Percentiles rank a stretch among this genome's conserved stretches.
phyloP scores from a whole-genome alignment of 2,888 invertebrate species.

The Elysia crispata region DNA sequence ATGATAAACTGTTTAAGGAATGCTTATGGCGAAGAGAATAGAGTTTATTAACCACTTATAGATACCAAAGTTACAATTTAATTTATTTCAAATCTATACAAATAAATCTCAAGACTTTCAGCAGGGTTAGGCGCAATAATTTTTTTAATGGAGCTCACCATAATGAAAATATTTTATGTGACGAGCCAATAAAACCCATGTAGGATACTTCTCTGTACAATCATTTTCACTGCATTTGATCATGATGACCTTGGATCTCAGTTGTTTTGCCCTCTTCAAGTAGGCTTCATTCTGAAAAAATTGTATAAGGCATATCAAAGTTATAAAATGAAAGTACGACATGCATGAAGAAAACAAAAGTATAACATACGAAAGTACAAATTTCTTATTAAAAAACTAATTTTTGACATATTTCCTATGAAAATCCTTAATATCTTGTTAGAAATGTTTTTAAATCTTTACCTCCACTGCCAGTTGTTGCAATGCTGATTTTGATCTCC shows the following conservation, averaged over 20 bases:
- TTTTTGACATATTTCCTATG: neutral
- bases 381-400: neutral
- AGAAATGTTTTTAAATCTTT: neutral
- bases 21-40: too few species aligned
- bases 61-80: too few species aligned
- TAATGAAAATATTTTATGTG: slow-evolving; percentile 43
- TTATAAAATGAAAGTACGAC: neutral
- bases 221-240: slow-evolving; percentile 32
- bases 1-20: too few species aligned
- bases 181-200: slow-evolving; percentile 30
- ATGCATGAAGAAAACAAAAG: neutral
- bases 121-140: too few species aligned
- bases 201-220: slow-evolving; percentile 40
- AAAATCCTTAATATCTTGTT: neutral
- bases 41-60: too few species aligned
- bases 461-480: slow-evolving; percentile 25
- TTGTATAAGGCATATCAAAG: neutral
- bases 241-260: neutral
- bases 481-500: slow-evolving; percentile 27
- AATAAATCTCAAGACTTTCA: too few species aligned
- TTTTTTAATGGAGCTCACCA: slow-evolving; percentile 25
- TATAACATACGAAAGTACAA: neutral
- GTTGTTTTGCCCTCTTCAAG: neutral
- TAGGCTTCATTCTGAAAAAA: neutral
- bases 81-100: too few species aligned